Percentiles rank a stretch among this genome's conserved stretches.
Conservation (phyloP, 2,888 invertebrate species). For the Drosophila bunnanda region DNA sequence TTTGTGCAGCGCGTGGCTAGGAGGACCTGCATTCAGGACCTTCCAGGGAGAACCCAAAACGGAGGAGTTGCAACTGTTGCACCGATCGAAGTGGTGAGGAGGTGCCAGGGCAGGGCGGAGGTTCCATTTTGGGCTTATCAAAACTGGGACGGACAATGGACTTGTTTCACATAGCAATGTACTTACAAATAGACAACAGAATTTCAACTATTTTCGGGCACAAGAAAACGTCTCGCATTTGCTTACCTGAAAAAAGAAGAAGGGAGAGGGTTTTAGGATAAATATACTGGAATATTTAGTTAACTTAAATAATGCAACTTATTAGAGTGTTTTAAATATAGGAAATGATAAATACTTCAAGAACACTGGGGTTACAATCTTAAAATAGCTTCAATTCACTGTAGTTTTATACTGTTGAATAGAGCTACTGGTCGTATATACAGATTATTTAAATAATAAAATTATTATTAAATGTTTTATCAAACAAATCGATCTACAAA, state of each 20-base stretch:
- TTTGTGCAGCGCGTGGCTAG: slow-evolving; percentile 43
- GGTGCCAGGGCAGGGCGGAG: background rate
- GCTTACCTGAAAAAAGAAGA: slow-evolving; percentile 67
- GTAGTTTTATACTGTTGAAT: background rate
- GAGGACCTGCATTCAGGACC: slow-evolving; percentile 21
- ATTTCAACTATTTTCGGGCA: background rate
- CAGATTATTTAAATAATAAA: too few relatives aligned
- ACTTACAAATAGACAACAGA: slow-evolving; percentile 27
- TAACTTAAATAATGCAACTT: background rate
- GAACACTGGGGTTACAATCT: background rate
- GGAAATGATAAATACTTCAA: too few relatives aligned
- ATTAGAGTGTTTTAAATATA: background rate
- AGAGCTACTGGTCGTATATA: background rate
- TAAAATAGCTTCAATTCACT: background rate
- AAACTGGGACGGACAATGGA: slow-evolving; percentile 37
- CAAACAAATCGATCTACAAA: background rate
- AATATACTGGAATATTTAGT: background rate
- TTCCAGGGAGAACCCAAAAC: slow-evolving; percentile 10
- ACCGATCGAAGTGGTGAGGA: slow-evolving; percentile 1
- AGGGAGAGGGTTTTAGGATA: background rate
- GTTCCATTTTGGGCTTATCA: slow-evolving; percentile 37
- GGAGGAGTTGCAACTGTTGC: slow-evolving; percentile 26
- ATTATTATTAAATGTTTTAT: too few relatives aligned
- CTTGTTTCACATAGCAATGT: slow-evolving; percentile 11
- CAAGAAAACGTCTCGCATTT: background rate